Conservation (phyloP, 2,888 invertebrate genomes). For the Scaptomyza caliginosa region DNA sequence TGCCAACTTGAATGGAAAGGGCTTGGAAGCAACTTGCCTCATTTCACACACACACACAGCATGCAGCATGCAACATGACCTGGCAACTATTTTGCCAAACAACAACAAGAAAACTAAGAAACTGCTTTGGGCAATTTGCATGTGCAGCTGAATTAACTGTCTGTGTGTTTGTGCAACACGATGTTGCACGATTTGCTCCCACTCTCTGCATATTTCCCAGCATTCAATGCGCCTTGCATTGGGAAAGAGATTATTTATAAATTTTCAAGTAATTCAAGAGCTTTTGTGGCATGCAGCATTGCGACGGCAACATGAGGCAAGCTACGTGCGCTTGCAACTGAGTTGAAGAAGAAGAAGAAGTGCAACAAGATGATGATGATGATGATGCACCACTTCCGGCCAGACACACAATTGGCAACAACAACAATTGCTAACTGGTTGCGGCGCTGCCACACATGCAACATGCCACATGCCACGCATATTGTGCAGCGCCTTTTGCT, state of each 20-base stretch:
- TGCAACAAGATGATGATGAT: too few relatives aligned
- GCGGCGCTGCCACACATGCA: neutral
- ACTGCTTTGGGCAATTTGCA: conserved; percentile 55
- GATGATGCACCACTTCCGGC: conserved; percentile 59
- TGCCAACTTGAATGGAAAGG: neutral
- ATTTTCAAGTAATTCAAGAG: conserved; percentile 41
- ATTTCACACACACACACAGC: conserved; percentile 8
- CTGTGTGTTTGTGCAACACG: conserved; percentile 22
- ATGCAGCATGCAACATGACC: conserved; percentile 13
- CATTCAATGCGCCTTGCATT: conserved; percentile 18
- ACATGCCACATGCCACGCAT: conserved; percentile 62
- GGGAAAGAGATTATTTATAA: conserved; percentile 36
- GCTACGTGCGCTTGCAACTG: conserved; percentile 41
- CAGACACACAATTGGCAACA: conserved; percentile 21
- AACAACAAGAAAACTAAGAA: conserved; percentile 7
- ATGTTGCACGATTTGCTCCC: conserved; percentile 26
- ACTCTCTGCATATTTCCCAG: conserved; percentile 38
- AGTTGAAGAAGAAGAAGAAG: conserved; percentile 1
- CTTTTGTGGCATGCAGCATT: conserved; percentile 33
- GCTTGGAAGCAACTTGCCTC: conserved; percentile 15
- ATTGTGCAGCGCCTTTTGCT: conserved; percentile 21
- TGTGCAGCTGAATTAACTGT: conserved; percentile 47
- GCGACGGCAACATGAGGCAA: conserved; percentile 24
- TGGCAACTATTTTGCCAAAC: conserved; percentile 35
- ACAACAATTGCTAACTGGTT: conserved; percentile 11